Conservation (phyloP, 2,797 vertebrate genomes). For the Anas flavirostris region DNA sequence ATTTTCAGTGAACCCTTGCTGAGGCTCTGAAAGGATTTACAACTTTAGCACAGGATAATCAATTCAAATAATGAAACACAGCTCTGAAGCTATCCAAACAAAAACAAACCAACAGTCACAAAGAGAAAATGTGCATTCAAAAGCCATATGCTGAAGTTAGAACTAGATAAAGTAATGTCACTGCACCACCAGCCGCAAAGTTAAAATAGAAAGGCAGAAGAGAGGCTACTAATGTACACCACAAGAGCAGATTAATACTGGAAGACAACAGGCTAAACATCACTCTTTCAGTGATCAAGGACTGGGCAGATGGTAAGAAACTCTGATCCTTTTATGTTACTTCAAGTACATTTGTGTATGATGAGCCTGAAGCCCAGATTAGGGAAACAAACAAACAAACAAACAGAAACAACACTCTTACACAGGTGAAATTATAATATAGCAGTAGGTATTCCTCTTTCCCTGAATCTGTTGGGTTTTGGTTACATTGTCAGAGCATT, state of each 20-base stretch:
- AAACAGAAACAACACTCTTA: background rate
- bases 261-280: background rate
- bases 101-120: background rate
- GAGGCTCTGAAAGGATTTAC: slow-evolving; percentile 1
- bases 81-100: background rate
- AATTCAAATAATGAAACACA: slow-evolving; percentile 3
- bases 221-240: background rate
- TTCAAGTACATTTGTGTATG: accelerated
- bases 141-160: background rate
- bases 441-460: background rate
- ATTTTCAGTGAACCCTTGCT: background rate
- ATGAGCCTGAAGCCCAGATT: background rate
- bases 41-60: background rate
- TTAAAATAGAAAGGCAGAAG: background rate
- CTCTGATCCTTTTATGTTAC: accelerated
- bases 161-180: background rate
- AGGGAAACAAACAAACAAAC: background rate
- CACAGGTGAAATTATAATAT: background rate
- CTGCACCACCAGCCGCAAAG: background rate
- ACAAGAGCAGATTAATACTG: background rate
- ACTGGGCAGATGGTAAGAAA: background rate
- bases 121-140: background rate
- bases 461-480: background rate
- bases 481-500: background rate
- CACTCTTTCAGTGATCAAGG: background rate